A percentile compares a stretch with the other conserved stretches of the same genome.
Conservation (phyloP, 1,140 invertebrate species). For the Ceratitis capitata region DNA sequence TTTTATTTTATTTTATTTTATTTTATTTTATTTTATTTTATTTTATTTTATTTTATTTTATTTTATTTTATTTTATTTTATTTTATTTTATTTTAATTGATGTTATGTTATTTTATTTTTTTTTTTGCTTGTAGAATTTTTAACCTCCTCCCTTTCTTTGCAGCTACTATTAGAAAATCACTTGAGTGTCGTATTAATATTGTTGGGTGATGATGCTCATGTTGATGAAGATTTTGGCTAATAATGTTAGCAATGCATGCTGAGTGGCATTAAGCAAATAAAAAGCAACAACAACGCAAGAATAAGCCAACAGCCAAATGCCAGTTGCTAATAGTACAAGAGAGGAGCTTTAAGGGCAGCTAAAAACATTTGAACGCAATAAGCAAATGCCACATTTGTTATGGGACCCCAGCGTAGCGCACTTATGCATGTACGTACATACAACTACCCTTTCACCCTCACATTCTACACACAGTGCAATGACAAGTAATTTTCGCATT, state of each 20-base stretch:
- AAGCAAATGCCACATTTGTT: slow-evolving; percentile 5
- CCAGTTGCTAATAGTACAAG: not conserved
- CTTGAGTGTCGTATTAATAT: slow-evolving; percentile 9
- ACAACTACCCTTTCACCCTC: too few species aligned
- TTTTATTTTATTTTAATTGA: too few species aligned
- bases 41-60: too few species aligned
- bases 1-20: too few species aligned
- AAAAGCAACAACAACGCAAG: not conserved
- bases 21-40: too few species aligned
- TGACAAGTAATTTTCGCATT: not conserved
- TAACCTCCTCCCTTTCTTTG: not conserved
- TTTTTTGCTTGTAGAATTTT: not conserved
- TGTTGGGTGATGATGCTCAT: not conserved
- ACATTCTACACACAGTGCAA: not conserved
- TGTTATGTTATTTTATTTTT: too few species aligned
- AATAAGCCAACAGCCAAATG: not conserved
- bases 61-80: too few species aligned
- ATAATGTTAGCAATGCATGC: not conserved
- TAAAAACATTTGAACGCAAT: not conserved
- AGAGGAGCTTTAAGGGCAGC: too few species aligned
- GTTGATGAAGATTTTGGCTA: slow-evolving; percentile 18
- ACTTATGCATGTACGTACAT: not conserved
- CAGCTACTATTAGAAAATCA: not conserved
- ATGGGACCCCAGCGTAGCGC: not conserved
- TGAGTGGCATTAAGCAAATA: not conserved